Evolutionary conservation across 2,888 invertebrate genomes (phyloP).

Genomic region (Leucophenga montana): DNA sequence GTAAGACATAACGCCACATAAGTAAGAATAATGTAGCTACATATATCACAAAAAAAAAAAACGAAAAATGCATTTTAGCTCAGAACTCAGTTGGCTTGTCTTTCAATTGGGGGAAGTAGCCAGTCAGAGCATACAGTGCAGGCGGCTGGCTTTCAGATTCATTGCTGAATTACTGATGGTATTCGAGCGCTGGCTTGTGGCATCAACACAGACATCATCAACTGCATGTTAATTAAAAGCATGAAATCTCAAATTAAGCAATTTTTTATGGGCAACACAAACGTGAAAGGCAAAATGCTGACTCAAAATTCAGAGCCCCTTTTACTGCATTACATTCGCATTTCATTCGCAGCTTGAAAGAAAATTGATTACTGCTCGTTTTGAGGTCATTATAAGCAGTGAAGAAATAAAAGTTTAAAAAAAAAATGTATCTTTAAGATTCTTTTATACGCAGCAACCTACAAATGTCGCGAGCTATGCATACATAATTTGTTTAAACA

Average conservation of each 20-base stretch:
- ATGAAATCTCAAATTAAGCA: constrained; percentile 31
- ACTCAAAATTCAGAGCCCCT: not conserved
- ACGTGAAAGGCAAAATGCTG: not conserved
- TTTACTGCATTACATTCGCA: not conserved
- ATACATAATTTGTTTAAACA: constrained; percentile 14
- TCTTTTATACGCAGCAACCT: constrained; percentile 16
- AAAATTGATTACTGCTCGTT: constrained; percentile 15
- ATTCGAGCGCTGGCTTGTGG: not conserved
- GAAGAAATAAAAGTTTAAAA: not conserved
- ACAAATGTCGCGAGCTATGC: constrained; percentile 3
- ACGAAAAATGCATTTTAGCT: not conserved
- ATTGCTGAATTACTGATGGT: too few species aligned
- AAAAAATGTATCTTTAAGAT: constrained; percentile 7
- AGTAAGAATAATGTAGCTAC: not conserved
- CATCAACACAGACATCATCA: constrained; percentile 11
- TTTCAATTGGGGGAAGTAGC: too few species aligned
- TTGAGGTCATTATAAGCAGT: constrained; percentile 16
- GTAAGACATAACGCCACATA: constrained; percentile 2
- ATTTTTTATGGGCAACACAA: constrained; percentile 14
- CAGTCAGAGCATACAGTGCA: not conserved
- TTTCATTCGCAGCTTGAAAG: not conserved
- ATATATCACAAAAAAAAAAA: not conserved
- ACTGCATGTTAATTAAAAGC: constrained; percentile 31
- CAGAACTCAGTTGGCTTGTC: too few species aligned
- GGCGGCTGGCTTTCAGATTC: too few species aligned